Evolutionary conservation across 23 tunicate species (phyloP), one percentile per base, ranked within the genome.

Genomic region (Halocynthia aurantium): DNA sequence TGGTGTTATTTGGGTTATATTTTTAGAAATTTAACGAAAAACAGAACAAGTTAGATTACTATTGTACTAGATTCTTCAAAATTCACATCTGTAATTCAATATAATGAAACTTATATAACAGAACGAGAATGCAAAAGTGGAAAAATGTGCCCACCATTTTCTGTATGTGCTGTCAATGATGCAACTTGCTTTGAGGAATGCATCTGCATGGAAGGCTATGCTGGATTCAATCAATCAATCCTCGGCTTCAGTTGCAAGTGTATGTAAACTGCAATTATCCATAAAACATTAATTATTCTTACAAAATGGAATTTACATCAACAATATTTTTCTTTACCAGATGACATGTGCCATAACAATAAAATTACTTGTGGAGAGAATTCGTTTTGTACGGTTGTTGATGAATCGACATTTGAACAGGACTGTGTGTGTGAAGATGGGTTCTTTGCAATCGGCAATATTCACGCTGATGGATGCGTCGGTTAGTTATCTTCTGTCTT

Each of bases 141-240:
- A 10, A 65, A 65, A 6, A 49, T 65, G 10, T 65, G 70, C 19
- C 22, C 70, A 65, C 22, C 10, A 10, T 40, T 20, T 15, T 20
- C 70, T 9, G 31, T 65, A 5, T 65, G 70, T 65, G 70, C 31
- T 8, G 19, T 65, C 31, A 40, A 65, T 15, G 70, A 65, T 20
- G 70, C 49, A 65, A 65, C n/a, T 49, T 65, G 70, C 31, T 65
- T 65, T 49, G 70, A 65, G 6, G 70, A 65, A 65, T 65, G 70
- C 31, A 49, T 15, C n/a, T 65, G 70, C 19, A 49, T 15, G 9
- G 19, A 65, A 65, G 70, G 70, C 9, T 65, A 65, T 15, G 19
- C 9, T 31, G 44, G 44, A 31, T 31, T 31, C 44, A 31, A 4
- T 31, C 44, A 31, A 31, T 4, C 44, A 31, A 31, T 4, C 44